phyloP scores from a whole-genome alignment of 2,113 vertebrate species.

The Globicephala melas region DNA sequence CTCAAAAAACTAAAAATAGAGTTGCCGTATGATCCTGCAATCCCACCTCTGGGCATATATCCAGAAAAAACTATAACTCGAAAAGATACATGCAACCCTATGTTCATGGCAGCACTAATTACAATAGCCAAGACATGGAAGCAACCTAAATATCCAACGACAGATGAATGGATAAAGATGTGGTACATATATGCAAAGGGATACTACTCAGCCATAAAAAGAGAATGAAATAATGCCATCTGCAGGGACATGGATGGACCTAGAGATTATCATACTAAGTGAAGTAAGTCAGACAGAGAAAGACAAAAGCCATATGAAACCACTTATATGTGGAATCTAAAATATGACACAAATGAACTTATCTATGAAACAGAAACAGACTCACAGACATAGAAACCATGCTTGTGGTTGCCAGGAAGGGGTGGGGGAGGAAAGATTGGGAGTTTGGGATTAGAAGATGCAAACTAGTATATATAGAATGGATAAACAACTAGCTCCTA shows the following conservation, averaged over 20 bases:
- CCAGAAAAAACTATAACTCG: not conserved
- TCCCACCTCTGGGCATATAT: not conserved
- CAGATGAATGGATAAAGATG: not conserved
- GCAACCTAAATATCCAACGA: not conserved
- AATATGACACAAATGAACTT: not conserved
- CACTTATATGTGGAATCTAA: not conserved
- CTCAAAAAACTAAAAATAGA: not conserved
- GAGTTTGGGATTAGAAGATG: not conserved
- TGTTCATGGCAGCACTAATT: not conserved
- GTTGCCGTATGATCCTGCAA: not conserved
- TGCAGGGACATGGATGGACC: not conserved
- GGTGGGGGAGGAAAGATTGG: not conserved
- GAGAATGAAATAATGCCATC: not conserved
- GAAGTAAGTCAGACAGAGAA: not conserved
- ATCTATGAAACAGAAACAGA: not conserved
- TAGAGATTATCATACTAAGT: not conserved
- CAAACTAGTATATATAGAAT: not conserved
- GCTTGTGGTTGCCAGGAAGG: not conserved
- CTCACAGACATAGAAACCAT: not conserved
- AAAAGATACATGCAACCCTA: not conserved
- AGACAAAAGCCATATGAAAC: not conserved
- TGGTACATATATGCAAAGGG: not conserved
- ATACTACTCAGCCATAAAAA: not conserved
- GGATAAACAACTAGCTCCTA: not conserved
- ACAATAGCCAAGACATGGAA: not conserved